phyloP scores from a whole-genome alignment of 2,797 vertebrate genomes.

The Threskiornis aethiopicus region DNA sequence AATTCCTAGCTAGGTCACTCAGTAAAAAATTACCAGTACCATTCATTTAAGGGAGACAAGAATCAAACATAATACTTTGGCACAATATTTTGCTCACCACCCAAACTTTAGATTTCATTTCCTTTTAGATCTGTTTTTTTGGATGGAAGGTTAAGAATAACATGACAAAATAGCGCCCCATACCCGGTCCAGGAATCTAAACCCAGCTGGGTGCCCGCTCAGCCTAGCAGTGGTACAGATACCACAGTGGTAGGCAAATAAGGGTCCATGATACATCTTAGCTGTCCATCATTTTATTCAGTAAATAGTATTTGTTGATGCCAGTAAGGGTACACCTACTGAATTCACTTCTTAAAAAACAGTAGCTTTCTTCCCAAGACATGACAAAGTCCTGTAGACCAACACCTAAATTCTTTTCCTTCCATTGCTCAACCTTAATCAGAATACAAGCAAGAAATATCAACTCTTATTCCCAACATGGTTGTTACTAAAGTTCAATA shows the following conservation, averaged over 20 bases:
- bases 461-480: background rate
- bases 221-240: background rate
- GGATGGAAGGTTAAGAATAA: background rate
- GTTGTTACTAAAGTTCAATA: background rate
- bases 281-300: background rate
- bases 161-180: background rate
- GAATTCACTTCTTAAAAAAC: background rate
- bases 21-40: background rate
- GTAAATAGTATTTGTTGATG: background rate
- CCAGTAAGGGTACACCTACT: background rate
- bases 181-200: background rate
- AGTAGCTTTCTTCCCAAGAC: background rate
- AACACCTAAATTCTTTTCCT: background rate
- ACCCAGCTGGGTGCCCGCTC: background rate
- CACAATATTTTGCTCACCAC: background rate
- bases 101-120: background rate
- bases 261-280: background rate
- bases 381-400: background rate
- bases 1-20: background rate
- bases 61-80: background rate
- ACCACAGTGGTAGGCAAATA: background rate
- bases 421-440: background rate
- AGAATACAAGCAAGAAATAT: background rate
- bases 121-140: background rate
- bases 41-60: background rate